phyloP scores from a whole-genome alignment of 2,888 invertebrate genomes.

The Blera fallax region DNA sequence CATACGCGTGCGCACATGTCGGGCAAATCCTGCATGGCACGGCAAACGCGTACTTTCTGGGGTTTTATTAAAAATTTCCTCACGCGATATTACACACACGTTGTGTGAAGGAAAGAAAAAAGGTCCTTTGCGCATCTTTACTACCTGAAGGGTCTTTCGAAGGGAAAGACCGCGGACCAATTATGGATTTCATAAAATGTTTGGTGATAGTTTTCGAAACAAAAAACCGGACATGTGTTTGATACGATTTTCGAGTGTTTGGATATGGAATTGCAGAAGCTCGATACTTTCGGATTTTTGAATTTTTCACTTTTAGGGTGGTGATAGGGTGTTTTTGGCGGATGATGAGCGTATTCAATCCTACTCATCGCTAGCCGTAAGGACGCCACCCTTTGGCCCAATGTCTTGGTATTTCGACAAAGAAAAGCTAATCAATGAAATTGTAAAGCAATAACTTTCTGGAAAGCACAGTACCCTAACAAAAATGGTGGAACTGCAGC shows the following conservation, averaged over 20 bases:
- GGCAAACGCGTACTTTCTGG: slow-evolving; percentile 55
- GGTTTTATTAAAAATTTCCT: slow-evolving; percentile 66
- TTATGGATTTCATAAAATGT: slow-evolving; percentile 41
- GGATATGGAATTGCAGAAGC: too few species aligned
- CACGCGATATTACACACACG: slow-evolving; percentile 58
- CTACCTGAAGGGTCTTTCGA: slow-evolving; percentile 28
- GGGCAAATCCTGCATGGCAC: slow-evolving; percentile 54
- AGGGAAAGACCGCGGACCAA: slow-evolving; percentile 54
- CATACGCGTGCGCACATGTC: slow-evolving; percentile 59
- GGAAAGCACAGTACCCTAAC: too few species aligned
- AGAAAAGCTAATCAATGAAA: too few species aligned
- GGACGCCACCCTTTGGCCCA: too few species aligned
- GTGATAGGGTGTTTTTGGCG: too few species aligned
- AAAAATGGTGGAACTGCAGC: too few species aligned
- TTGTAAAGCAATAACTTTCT: too few species aligned
- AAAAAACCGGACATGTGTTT: slow-evolving; percentile 1
- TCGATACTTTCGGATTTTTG: too few species aligned
- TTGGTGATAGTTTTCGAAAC: background rate
- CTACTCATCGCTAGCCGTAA: too few species aligned
- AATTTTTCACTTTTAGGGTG: too few species aligned
- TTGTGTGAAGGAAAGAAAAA: background rate
- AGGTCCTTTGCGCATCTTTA: background rate
- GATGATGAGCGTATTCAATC: too few species aligned
- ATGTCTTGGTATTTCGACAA: too few species aligned
- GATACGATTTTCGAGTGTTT: background rate